Evolutionary conservation across 2,888 invertebrate species (phyloP).

Genomic region (Silvanus unidentatus): DNA sequence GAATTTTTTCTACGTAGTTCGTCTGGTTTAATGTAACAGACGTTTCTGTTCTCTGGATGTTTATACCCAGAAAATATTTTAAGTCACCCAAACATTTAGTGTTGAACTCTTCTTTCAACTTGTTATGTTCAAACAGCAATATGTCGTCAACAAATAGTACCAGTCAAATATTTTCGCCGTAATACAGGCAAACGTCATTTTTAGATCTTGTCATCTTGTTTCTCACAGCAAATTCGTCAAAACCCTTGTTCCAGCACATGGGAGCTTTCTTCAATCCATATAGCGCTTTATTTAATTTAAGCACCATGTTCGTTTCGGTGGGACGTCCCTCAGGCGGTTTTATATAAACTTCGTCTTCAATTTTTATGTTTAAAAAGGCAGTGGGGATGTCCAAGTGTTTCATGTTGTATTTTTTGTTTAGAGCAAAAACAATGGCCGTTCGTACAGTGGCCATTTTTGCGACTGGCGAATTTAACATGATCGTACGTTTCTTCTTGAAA

Average conservation of each 20-base stretch:
- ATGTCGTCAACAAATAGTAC: neutral
- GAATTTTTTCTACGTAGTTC: too few species aligned
- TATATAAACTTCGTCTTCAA: conserved; percentile 14
- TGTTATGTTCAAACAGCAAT: too few species aligned
- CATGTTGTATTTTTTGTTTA: conserved; percentile 10
- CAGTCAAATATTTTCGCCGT: neutral
- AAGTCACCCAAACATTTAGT: too few species aligned
- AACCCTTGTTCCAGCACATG: conserved; percentile 10
- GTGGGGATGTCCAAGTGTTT: conserved; percentile 15
- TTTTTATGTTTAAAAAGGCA: conserved; percentile 13
- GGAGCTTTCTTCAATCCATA: conserved; percentile 17
- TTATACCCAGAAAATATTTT: too few species aligned
- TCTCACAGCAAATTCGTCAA: conserved; percentile 4
- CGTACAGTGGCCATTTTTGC: conserved; percentile 11
- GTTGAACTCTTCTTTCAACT: too few species aligned
- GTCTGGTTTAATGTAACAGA: too few species aligned
- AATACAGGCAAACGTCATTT: neutral
- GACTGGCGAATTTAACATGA: conserved; percentile 9
- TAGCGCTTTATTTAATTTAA: conserved; percentile 20
- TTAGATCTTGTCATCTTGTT: neutral
- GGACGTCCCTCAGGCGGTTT: conserved; percentile 16
- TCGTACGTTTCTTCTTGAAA: conserved; percentile 14
- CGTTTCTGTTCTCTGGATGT: too few species aligned
- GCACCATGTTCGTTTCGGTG: conserved; percentile 6
- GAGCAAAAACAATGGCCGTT: conserved; percentile 9